Percentiles rank a stretch among this genome's conserved stretches.
phyloP scores from a whole-genome alignment of 2,888 invertebrate genomes.

The Tetropium fuscum region DNA sequence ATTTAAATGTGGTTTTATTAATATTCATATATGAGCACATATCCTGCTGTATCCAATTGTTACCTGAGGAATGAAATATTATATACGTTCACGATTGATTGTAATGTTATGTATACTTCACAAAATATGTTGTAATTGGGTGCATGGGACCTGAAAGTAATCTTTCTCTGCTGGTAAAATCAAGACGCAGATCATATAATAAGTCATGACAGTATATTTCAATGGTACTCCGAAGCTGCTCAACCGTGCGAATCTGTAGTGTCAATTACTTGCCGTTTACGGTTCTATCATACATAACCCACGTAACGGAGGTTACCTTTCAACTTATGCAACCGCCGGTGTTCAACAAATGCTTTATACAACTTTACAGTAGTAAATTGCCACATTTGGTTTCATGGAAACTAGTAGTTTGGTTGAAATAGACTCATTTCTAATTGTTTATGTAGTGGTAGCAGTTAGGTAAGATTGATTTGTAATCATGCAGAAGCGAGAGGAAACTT shows the following conservation, averaged over 20 bases:
- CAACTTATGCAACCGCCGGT: not conserved
- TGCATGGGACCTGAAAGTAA: too few species aligned
- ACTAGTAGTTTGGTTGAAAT: not conserved
- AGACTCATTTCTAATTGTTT: not conserved
- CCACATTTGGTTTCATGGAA: slow-evolving; percentile 6
- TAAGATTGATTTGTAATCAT: slow-evolving; percentile 6
- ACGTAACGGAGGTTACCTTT: slow-evolving; percentile 9
- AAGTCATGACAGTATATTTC: not conserved
- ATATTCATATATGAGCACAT: too few species aligned
- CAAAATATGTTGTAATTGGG: too few species aligned
- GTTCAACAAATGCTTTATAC: not conserved
- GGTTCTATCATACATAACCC: not conserved
- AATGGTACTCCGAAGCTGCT: not conserved
- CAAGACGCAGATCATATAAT: too few species aligned
- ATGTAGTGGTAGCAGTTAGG: not conserved
- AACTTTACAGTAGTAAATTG: slow-evolving; percentile 1
- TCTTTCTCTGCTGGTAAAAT: too few species aligned
- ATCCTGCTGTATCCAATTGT: too few species aligned
- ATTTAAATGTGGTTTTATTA: too few species aligned
- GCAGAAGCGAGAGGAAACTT: not conserved
- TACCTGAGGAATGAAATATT: too few species aligned
- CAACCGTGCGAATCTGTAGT: not conserved
- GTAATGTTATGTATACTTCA: too few species aligned
- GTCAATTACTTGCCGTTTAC: slow-evolving; percentile 5
- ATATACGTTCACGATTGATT: too few species aligned